A percentile compares a stretch with the other conserved stretches of the same genome.
Evolutionary conservation across 23 tunicate species (phyloP).

Genomic region (Phallusia fumigata): DNA sequence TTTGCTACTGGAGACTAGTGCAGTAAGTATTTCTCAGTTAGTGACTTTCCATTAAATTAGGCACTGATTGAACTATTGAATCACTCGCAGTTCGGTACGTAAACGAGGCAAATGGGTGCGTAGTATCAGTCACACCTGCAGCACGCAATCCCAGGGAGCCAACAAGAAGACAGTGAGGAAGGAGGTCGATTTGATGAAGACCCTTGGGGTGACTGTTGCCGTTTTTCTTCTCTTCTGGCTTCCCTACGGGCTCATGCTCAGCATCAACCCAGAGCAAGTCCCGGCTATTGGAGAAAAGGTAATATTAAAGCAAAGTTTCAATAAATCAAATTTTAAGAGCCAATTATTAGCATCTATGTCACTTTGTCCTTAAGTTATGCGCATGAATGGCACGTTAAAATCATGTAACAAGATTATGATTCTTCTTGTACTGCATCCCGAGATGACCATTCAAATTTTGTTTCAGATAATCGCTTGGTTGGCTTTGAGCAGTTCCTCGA

Average conservation of each 20-base stretch:
- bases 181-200: conserved; percentile 28
- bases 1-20: conserved; percentile 36
- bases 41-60: neutral
- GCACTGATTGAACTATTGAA: neutral
- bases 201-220: conserved; percentile 35
- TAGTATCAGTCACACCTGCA: neutral
- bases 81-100: neutral
- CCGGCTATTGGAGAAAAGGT: conserved; percentile 34
- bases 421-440: too few species aligned
- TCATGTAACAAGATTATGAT: too few species aligned
- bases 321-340: too few species aligned
- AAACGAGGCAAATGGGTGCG: conserved; percentile 17
- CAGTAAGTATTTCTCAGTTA: conserved; percentile 10
- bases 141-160: neutral
- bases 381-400: too few species aligned
- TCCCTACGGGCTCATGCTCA: conserved; percentile 30
- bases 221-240: conserved; percentile 36
- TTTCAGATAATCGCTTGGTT: conserved; percentile 45
- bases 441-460: neutral
- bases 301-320: too few species aligned
- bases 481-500: conserved; percentile 47
- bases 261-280: conserved; percentile 12
- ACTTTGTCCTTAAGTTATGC: too few species aligned
- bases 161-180: neutral
- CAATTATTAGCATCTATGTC: too few species aligned